A percentile compares a stretch with the other conserved stretches of the same genome.
These are phyloP conservation scores for Charadrius vociferus DNA, from an alignment of 2,113 vertebrate genomes.

Conservation along the genomic window DNA sequence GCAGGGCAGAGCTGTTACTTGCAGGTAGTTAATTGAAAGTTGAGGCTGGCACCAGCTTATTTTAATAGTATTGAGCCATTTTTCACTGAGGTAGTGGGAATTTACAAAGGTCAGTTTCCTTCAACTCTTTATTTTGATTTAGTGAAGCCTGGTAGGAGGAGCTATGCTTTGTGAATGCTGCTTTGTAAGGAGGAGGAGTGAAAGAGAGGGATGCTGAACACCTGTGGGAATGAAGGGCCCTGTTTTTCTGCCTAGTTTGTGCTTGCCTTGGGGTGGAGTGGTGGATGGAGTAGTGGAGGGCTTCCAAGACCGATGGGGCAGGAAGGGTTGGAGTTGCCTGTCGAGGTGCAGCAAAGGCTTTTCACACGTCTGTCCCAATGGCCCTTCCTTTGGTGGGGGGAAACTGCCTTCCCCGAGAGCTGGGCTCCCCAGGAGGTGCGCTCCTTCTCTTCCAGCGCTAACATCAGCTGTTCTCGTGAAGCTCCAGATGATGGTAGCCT, in stretches of 20 bases:
- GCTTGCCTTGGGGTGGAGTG: not conserved
- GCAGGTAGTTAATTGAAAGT: not conserved
- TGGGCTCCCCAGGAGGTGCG: rapidly evolving
- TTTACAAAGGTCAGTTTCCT: not conserved
- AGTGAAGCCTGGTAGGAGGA: not conserved
- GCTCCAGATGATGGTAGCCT: not conserved
- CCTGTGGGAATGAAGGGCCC: not conserved
- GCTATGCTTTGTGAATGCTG: not conserved
- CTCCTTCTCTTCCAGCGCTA: not conserved
- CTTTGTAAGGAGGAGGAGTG: not conserved
- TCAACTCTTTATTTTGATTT: not conserved
- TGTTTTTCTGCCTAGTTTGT: not conserved
- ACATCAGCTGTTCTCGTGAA: not conserved
- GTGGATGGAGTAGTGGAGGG: not conserved
- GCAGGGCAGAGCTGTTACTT: not conserved
- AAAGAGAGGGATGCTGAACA: not conserved
- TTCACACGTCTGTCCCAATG: not conserved
- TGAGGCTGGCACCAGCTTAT: not conserved
- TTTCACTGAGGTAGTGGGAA: not conserved
- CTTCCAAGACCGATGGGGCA: not conserved
- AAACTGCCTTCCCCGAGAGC: not conserved
- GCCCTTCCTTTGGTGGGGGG: not conserved
- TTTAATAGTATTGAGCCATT: not conserved
- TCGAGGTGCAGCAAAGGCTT: not conserved
- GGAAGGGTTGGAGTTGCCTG: not conserved